Evolutionary conservation across 2,888 invertebrate species (phyloP).

Genomic region (Nemoura dubitans): DNA sequence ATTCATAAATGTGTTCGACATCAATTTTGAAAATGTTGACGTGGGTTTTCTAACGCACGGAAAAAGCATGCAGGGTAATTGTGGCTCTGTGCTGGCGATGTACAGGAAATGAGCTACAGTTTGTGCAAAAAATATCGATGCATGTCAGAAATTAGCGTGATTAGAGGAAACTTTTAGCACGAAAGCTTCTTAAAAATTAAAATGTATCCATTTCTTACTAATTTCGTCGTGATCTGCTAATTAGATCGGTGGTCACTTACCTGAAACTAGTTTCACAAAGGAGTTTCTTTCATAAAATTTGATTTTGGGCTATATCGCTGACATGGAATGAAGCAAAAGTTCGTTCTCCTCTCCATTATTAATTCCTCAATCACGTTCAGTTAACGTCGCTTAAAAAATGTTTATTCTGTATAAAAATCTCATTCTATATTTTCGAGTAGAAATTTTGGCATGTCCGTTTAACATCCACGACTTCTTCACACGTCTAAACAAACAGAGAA

Average conservation of each 20-base stretch:
- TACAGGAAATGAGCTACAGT: background rate
- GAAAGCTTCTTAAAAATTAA: background rate
- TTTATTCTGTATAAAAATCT: background rate
- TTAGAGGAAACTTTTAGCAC: background rate
- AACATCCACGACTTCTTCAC: background rate
- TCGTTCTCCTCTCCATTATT: background rate
- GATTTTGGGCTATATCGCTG: background rate
- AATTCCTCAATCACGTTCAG: background rate
- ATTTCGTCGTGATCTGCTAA: background rate
- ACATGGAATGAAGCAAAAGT: background rate
- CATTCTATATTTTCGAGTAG: constrained; percentile 1
- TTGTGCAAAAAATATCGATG: background rate
- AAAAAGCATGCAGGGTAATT: background rate
- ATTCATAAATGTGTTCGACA: no score
- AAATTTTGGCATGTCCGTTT: constrained; percentile 13
- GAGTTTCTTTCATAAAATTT: constrained; percentile 7
- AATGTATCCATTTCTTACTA: constrained; percentile 10
- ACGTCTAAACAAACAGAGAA: background rate
- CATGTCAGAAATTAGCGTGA: constrained; percentile 5
- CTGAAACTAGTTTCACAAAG: background rate
- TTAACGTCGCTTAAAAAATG: background rate
- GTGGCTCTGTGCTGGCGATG: background rate
- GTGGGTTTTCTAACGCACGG: background rate
- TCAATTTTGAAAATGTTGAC: no score
- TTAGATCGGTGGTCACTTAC: background rate